These are phyloP conservation scores for Notothenia coriiceps DNA, from an alignment of 2,113 vertebrate species.

Conservation along the genomic window DNA sequence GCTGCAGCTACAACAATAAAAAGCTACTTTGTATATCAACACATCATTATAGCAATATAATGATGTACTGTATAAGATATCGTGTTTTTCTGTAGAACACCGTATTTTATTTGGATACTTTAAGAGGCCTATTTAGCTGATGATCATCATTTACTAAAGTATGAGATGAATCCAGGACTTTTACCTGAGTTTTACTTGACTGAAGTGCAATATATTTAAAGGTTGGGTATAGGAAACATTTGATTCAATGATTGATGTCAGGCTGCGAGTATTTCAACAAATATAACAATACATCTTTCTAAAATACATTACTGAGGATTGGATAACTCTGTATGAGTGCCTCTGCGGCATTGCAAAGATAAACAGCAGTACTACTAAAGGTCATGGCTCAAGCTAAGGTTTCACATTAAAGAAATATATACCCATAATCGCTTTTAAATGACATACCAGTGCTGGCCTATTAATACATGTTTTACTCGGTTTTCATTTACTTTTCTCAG, in stretches of 20 bases:
- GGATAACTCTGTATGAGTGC: neutral
- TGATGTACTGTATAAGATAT: neutral
- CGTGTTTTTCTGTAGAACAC: neutral
- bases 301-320: no score
- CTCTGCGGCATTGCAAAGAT: neutral
- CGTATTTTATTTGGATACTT: neutral
- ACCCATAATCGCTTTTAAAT: neutral
- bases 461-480: neutral
- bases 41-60: neutral
- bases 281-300: no score
- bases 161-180: neutral
- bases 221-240: no score
- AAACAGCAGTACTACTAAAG: slow-evolving; percentile 18
- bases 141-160: neutral
- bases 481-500: neutral
- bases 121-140: neutral
- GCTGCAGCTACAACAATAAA: neutral
- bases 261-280: no score
- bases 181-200: neutral
- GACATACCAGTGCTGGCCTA: no score
- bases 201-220: no score
- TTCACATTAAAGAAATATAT: neutral
- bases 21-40: neutral
- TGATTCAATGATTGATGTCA: no score
- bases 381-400: slow-evolving; percentile 2